A percentile compares a stretch with the other conserved stretches of the same genome.
phyloP scores from a whole-genome alignment of 2,113 vertebrate species.

The Amazona guildingii region DNA sequence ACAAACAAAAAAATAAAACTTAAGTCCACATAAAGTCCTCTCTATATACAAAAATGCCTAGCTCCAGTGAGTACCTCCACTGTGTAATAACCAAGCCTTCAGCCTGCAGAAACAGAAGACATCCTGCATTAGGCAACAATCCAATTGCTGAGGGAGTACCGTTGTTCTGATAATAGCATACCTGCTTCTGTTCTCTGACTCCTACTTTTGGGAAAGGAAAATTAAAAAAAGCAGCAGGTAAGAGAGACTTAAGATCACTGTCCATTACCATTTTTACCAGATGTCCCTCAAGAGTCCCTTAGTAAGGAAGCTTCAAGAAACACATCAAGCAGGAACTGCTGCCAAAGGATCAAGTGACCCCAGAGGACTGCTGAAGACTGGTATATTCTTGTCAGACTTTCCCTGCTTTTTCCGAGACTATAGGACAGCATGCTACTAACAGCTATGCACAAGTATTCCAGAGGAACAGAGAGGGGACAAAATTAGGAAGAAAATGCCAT shows the following conservation, averaged over 20 bases:
- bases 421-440: background rate
- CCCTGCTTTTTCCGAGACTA: background rate
- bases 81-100: constrained; percentile 64
- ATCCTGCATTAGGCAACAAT: constrained; percentile 60
- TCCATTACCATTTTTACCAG: constrained; percentile 11
- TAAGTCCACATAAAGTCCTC: constrained; percentile 69
- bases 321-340: background rate
- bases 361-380: background rate
- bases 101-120: constrained; percentile 69
- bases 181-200: constrained; percentile 48
- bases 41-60: constrained; percentile 66
- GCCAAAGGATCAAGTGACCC: background rate
- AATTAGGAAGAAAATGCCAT: background rate
- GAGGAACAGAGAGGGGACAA: background rate
- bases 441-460: background rate
- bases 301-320: background rate
- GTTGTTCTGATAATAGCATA: constrained; percentile 63
- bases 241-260: constrained; percentile 12
- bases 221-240: background rate
- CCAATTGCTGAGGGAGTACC: constrained; percentile 26
- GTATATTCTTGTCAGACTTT: background rate
- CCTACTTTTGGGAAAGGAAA: background rate
- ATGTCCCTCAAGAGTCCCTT: background rate
- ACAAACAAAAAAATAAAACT: constrained; percentile 65
- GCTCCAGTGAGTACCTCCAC: constrained; percentile 35